Percentiles rank a stretch among this genome's conserved stretches.
Evolutionary conservation across 2,113 vertebrate genomes (phyloP).

Genomic region (Ammodytes marinus): DNA sequence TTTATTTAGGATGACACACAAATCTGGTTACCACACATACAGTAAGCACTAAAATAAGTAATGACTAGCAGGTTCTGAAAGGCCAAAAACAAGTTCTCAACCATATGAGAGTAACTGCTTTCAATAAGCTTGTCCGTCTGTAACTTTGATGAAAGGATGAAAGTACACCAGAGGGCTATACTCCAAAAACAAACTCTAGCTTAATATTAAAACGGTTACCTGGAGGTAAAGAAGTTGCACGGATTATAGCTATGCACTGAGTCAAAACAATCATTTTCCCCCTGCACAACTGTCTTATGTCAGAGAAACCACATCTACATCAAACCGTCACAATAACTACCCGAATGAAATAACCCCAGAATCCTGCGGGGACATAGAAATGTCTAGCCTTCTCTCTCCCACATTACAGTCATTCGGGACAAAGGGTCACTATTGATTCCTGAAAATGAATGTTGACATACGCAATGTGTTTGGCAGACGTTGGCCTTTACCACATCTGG

Average conservation of each 20-base stretch:
- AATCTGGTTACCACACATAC: not conserved
- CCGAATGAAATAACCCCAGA: conserved; percentile 32
- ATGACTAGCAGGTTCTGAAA: not conserved
- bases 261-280: conserved; percentile 18
- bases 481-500: conserved; percentile 54
- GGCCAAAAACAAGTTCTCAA: not conserved
- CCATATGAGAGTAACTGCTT: not conserved
- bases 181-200: not conserved
- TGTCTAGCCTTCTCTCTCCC: conserved; percentile 39
- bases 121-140: not conserved
- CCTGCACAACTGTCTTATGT: conserved; percentile 6
- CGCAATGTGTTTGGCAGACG: conserved; percentile 49
- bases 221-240: not conserved
- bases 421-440: conserved; percentile 70
- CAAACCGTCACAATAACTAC: conserved; percentile 40
- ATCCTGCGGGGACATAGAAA: conserved; percentile 28
- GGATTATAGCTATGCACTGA: conserved; percentile 11
- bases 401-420: conserved; percentile 45
- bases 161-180: not conserved
- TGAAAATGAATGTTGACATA: conserved; percentile 68
- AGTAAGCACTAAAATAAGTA: not conserved
- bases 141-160: conserved; percentile 2
- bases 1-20: not conserved
- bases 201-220: not conserved
- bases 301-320: conserved; percentile 44